Percentiles rank a stretch among this genome's conserved stretches.
phyloP scores from a whole-genome alignment of 2,113 vertebrate genomes.

The Callaeas wilsoni region DNA sequence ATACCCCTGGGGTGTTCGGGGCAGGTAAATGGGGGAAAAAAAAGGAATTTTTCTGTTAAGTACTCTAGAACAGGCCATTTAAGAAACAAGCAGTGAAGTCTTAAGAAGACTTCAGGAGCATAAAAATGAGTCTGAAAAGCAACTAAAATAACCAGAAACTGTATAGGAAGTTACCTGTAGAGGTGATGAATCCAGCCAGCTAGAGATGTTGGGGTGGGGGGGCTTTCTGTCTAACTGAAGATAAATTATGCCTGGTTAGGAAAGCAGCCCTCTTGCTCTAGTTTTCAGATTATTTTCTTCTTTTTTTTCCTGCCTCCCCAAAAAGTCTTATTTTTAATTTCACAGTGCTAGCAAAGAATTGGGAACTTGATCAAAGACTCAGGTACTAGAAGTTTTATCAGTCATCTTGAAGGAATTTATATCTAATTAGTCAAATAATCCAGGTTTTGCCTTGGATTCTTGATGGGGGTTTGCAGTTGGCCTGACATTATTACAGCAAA shows the following conservation, averaged over 20 bases:
- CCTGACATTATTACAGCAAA: background rate
- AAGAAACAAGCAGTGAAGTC: background rate
- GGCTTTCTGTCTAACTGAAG: background rate
- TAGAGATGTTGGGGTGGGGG: background rate
- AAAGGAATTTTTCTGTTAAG: background rate
- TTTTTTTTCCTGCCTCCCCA: rapidly evolving
- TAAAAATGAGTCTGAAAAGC: background rate
- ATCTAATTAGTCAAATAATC: background rate
- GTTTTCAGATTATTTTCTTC: background rate
- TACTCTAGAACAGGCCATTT: background rate
- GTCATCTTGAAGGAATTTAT: background rate
- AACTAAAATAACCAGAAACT: background rate
- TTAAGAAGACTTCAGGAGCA: background rate
- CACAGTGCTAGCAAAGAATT: background rate
- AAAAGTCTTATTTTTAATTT: background rate
- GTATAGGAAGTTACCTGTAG: background rate
- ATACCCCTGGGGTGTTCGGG: background rate
- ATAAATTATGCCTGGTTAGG: background rate
- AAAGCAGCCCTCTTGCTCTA: background rate
- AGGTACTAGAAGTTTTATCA: background rate
- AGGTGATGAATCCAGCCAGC: background rate
- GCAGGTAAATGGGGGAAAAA: background rate
- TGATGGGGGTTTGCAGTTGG: background rate
- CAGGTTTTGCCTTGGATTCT: background rate
- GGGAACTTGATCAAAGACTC: background rate